Base-by-base conservation (phyloP, 1,140 invertebrate species). In the Cydia pomonella region DNA sequence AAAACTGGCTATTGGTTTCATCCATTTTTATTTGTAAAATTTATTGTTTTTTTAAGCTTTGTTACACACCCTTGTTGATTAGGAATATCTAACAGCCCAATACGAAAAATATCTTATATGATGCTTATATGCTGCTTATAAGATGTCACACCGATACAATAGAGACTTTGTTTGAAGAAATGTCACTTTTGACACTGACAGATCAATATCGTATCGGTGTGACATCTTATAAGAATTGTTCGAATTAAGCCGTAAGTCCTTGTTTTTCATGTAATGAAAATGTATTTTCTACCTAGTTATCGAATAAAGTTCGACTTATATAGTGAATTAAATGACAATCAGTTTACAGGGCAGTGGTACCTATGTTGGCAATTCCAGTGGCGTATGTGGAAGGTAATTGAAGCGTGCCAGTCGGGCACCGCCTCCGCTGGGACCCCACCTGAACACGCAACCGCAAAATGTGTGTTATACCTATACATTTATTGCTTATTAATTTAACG, bases 301-400 rank as follows among this genome's bases (percentile, higher is more conserved):
- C n/a, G 50, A 53, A 18, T 18, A 7, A 3, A 18, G 1, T 53
- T 9, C 13, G 9, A 18, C 63, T 75, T 73, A 73, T 77, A 76
- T 78, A 77, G 73, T 77, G 79, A 79, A 81, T 80, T 80, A 76
- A 81, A 79, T 80, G 81, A 82, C 80, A 83, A 75, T 73, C 80
- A 79, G 80, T 74, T 63, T 79, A 64, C 33, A 77, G 53, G 44
- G 69, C 71, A 75, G 75, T 69, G 50, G 73, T 78, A 79, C 73
- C 78, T 82, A 80, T 84, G 84, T 86, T 83, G 79, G 71, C 73
- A 80, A 85, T 85, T 85, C 84, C 76, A 75, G 75, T 66, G 82
- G 78, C 81, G 83, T 85, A 82, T 82, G 79, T 81, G 82, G 80
- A 84, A 83, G 83, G 85, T 85, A 87, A 87, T 87, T 84, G 82